These are phyloP conservation scores for Hirtodrosophila cameraria DNA, from an alignment of 2,888 invertebrate species.

Conservation along the genomic window DNA sequence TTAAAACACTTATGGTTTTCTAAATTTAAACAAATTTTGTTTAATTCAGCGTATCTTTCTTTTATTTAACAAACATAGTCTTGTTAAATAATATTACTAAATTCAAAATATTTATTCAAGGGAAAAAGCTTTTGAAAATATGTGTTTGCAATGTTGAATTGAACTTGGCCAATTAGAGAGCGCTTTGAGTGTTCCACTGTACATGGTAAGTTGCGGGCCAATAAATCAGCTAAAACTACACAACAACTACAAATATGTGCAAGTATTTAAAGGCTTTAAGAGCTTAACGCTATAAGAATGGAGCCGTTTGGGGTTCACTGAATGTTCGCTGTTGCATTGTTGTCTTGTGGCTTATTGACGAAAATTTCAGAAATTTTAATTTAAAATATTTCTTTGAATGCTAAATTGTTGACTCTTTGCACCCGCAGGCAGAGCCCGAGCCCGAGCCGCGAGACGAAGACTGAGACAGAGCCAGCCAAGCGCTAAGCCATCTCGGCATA, in stretches of 20 bases:
- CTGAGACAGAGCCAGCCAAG: constrained; percentile 33
- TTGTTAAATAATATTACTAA: too few relatives aligned
- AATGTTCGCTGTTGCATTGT: constrained; percentile 64
- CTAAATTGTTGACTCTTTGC: constrained; percentile 79
- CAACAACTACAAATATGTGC: constrained; percentile 61
- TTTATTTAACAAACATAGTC: too few relatives aligned
- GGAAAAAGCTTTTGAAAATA: not conserved
- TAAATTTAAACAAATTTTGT: too few relatives aligned
- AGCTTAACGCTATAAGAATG: constrained; percentile 18
- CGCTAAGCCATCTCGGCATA: constrained; percentile 36
- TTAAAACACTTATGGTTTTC: too few relatives aligned
- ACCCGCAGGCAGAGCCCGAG: constrained; percentile 41
- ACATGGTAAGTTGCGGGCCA: constrained; percentile 20
- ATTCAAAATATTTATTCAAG: not conserved
- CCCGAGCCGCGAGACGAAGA: constrained; percentile 18
- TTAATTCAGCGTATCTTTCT: too few relatives aligned
- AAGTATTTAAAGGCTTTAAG: constrained; percentile 63
- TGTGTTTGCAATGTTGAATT: constrained; percentile 5
- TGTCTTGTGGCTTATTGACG: constrained; percentile 69
- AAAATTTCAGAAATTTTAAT: constrained; percentile 84
- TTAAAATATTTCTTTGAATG: constrained; percentile 84
- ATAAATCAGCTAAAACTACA: constrained; percentile 49
- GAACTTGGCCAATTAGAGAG: constrained; percentile 39
- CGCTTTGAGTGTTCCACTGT: constrained; percentile 30
- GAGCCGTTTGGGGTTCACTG: constrained; percentile 5